phyloP scores from a whole-genome alignment of 2,888 invertebrate species.

The Heteromurus nitidus region DNA sequence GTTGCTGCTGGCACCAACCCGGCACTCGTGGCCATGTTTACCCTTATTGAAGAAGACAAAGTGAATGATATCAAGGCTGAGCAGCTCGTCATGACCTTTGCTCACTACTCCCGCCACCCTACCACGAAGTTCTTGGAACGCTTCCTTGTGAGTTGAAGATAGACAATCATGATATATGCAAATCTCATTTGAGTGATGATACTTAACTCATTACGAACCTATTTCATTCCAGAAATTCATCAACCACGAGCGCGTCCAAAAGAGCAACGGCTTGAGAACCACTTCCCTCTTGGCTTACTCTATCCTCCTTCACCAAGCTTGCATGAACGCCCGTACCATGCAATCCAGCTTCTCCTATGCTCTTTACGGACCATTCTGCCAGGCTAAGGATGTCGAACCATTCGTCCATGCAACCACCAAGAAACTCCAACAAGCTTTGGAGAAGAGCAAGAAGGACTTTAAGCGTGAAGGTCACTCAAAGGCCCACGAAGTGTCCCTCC shows the following conservation, averaged over 20 bases:
- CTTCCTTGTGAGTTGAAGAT: no score
- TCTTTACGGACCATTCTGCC: slow-evolving; percentile 73
- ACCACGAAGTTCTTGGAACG: slow-evolving; percentile 74
- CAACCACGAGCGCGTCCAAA: slow-evolving; percentile 70
- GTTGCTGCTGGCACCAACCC: slow-evolving; percentile 75
- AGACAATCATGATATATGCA: no score
- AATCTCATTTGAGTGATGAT: not conserved
- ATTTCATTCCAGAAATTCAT: slow-evolving; percentile 70
- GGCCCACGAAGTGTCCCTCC: slow-evolving; percentile 65
- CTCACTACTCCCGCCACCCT: slow-evolving; percentile 75
- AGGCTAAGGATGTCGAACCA: slow-evolving; percentile 64
- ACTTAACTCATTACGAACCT: not conserved
- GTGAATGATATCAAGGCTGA: slow-evolving; percentile 73
- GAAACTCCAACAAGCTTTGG: slow-evolving; percentile 58
- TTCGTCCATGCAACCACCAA: slow-evolving; percentile 71
- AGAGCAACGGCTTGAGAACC: slow-evolving; percentile 70
- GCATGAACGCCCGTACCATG: slow-evolving; percentile 72
- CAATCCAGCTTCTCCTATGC: slow-evolving; percentile 73
- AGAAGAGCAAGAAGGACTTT: slow-evolving; percentile 64
- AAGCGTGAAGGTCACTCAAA: slow-evolving; percentile 1
- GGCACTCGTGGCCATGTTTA: slow-evolving; percentile 74
- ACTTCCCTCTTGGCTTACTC: slow-evolving; percentile 74
- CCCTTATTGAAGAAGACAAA: slow-evolving; percentile 73
- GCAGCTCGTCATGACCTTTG: slow-evolving; percentile 74
- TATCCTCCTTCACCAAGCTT: slow-evolving; percentile 74